Evolutionary conservation across 1,140 invertebrate species (phyloP).

Genomic region (Adoxophyes honmai): DNA sequence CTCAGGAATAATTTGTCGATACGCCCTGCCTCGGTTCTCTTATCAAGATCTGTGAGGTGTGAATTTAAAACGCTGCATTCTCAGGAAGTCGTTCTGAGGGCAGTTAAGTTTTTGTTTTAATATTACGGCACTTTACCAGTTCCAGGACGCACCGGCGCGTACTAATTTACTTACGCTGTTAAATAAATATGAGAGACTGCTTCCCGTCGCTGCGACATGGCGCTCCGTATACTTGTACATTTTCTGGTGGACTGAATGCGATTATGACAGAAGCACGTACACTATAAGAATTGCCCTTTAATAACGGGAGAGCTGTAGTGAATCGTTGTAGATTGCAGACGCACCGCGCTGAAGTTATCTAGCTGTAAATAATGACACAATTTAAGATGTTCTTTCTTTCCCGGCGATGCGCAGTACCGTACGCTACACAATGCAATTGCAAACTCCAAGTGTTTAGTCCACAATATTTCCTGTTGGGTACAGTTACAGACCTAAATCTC

Average conservation of each 20-base stretch:
- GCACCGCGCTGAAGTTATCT: slow-evolving; percentile 46
- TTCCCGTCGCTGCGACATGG: slow-evolving; percentile 30
- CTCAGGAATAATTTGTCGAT: slow-evolving; percentile 40
- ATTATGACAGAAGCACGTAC: slow-evolving; percentile 58
- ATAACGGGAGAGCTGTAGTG: slow-evolving; percentile 57
- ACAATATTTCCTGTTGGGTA: not conserved
- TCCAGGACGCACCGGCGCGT: slow-evolving; percentile 10
- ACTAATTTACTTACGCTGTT: not conserved
- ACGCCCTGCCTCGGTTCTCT: slow-evolving; percentile 28
- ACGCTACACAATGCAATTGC: slow-evolving; percentile 13
- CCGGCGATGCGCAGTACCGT: not conserved
- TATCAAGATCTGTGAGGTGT: slow-evolving; percentile 45
- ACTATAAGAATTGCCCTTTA: slow-evolving; percentile 63
- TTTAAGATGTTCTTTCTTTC: slow-evolving; percentile 31
- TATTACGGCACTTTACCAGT: slow-evolving; percentile 18
- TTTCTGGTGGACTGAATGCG: slow-evolving; percentile 28
- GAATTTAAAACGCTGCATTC: slow-evolving; percentile 41
- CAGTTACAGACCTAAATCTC: not conserved
- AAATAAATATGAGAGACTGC: slow-evolving; percentile 19
- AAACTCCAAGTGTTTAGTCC: not conserved
- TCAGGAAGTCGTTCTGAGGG: slow-evolving; percentile 23
- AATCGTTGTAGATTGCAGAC: slow-evolving; percentile 67
- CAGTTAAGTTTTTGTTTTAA: slow-evolving; percentile 20
- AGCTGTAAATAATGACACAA: slow-evolving; percentile 72
- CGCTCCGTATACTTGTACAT: not conserved